These are phyloP conservation scores for Pherbina coryleti DNA, from an alignment of 2,888 invertebrate species.

Conservation along the genomic window DNA sequence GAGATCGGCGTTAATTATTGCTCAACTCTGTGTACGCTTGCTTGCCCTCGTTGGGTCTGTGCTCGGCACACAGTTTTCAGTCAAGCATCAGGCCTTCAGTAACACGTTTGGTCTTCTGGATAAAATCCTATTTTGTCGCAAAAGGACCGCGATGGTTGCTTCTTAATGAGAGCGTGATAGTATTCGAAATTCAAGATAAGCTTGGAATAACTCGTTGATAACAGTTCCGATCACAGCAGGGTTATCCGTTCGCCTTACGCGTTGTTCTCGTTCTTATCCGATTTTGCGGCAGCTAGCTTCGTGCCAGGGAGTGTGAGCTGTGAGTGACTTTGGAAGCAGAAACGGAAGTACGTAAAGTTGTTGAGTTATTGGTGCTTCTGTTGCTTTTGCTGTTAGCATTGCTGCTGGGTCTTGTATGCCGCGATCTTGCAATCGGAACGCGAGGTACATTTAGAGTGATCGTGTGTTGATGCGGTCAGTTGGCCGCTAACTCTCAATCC, in stretches of 20 bases:
- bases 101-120: slow-evolving; percentile 7
- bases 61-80: background rate
- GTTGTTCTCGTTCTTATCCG: slow-evolving; percentile 26
- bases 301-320: background rate
- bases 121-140: background rate
- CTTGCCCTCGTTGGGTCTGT: background rate
- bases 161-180: background rate
- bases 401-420: slow-evolving; percentile 52
- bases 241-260: slow-evolving; percentile 31
- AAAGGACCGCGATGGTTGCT: background rate
- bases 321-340: slow-evolving; percentile 17
- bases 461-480: slow-evolving; percentile 62
- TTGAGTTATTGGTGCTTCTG: background rate
- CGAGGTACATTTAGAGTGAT: slow-evolving; percentile 56
- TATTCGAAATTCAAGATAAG: background rate
- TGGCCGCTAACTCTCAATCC: slow-evolving; percentile 65
- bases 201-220: slow-evolving; percentile 4
- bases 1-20: background rate
- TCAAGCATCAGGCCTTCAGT: slow-evolving; percentile 24
- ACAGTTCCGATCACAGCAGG: slow-evolving; percentile 16
- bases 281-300: slow-evolving; percentile 44
- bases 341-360: slow-evolving; percentile 34
- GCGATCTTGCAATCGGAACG: slow-evolving; percentile 39
- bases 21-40: slow-evolving; percentile 8
- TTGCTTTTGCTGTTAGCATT: slow-evolving; percentile 39